Conservation (phyloP, 2,888 invertebrate species). For the Miltochrista miniata region DNA sequence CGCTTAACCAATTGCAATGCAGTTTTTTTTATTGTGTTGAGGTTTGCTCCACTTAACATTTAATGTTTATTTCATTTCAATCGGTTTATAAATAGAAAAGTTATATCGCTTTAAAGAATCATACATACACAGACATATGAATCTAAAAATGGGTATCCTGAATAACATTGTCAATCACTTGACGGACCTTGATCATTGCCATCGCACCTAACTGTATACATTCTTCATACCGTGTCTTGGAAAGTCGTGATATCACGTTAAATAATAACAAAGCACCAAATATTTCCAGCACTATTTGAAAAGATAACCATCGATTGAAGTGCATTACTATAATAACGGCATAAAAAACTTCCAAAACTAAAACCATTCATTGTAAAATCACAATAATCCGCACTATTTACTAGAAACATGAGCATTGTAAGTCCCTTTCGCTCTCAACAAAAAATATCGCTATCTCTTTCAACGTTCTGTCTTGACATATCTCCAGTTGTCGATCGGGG, state of each 20-base stretch:
- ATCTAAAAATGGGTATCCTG: no score
- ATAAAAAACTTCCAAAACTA: not conserved
- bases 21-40: no score
- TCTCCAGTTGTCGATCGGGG: constrained; percentile 57
- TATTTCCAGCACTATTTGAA: not conserved
- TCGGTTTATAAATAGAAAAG: no score
- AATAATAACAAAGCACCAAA: not conserved
- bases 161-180: no score
- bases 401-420: constrained; percentile 1
- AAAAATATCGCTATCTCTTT: constrained; percentile 35
- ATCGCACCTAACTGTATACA: no score
- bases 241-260: not conserved
- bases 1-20: no score
- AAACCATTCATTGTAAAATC: not conserved
- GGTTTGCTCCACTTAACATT: no score
- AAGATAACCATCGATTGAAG: not conserved
- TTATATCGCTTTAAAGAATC: no score
- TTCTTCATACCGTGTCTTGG: no score
- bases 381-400: constrained; percentile 9
- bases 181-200: no score
- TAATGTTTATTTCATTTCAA: no score
- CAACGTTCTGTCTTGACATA: constrained; percentile 46
- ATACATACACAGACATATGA: no score
- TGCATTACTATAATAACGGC: not conserved
- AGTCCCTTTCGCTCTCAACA: constrained; percentile 8